Evolutionary conservation across 2,797 vertebrate genomes (phyloP).

Genomic region (Anableps anableps): DNA sequence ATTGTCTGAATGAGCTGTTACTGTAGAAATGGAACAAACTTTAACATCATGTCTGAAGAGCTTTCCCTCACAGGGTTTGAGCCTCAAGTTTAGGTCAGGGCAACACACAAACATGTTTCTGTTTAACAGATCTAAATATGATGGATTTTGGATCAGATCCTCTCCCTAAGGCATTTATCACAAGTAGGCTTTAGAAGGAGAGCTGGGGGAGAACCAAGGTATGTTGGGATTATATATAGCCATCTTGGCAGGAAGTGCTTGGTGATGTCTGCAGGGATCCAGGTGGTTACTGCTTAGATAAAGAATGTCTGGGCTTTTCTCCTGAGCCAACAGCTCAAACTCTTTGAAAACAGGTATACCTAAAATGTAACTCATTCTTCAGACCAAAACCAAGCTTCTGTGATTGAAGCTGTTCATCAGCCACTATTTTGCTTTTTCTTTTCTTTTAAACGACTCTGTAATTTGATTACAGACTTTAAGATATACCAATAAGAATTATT

Average conservation of each 20-base stretch:
- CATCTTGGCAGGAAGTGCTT: constrained; percentile 18
- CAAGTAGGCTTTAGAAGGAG: neutral
- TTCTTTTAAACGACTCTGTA: neutral
- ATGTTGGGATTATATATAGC: constrained; percentile 27
- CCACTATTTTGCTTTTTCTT: neutral
- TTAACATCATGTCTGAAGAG: constrained; percentile 5
- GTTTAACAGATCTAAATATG: constrained; percentile 21
- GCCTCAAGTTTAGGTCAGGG: neutral
- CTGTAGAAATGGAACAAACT: neutral
- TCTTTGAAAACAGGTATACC: neutral
- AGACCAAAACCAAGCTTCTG: neutral
- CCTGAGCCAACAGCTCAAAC: constrained; percentile 13
- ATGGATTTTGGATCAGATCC: constrained; percentile 9
- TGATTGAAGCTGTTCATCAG: neutral
- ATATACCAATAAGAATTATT: neutral
- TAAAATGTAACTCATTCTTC: neutral
- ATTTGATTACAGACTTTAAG: neutral
- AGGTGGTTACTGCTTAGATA: constrained; percentile 20
- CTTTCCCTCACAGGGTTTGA: constrained; percentile 11
- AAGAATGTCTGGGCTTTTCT: constrained; percentile 13
- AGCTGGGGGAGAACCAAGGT: constrained; percentile 1
- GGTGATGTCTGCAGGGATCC: constrained; percentile 24
- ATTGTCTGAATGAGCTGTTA: neutral
- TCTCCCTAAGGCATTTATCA: constrained; percentile 16
- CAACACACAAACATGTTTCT: neutral